phyloP scores from a whole-genome alignment of 2,888 invertebrate genomes.

The Torymus auratus region DNA sequence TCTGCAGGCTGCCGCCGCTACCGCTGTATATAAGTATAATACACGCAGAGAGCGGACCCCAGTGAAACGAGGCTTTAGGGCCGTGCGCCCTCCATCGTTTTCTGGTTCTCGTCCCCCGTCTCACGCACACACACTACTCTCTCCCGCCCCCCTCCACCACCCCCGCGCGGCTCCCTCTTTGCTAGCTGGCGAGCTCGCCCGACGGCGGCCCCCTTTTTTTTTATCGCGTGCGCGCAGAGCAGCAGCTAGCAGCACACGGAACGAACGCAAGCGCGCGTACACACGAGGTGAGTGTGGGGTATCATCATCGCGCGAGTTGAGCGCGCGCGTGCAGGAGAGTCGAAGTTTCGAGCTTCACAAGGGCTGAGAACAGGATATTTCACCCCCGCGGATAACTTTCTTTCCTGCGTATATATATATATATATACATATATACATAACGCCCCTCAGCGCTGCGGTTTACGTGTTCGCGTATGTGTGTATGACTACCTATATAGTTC shows the following conservation, averaged over 20 bases:
- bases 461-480: no score
- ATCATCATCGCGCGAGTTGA: conserved; percentile 5
- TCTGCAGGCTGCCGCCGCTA: no score
- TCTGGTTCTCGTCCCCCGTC: conserved; percentile 16
- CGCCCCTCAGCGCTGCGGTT: no score
- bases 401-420: no score
- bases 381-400: no score
- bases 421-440: no score
- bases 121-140: conserved; percentile 1
- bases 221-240: conserved; percentile 16
- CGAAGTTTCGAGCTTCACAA: no score
- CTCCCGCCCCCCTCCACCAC: conserved; percentile 1
- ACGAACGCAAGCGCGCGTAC: conserved; percentile 3
- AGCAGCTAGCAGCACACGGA: neutral
- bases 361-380: neutral
- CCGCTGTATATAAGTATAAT: neutral
- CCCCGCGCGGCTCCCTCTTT: neutral
- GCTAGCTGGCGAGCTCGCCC: conserved; percentile 5
- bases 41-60: neutral
- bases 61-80: conserved; percentile 54
- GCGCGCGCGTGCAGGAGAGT: neutral
- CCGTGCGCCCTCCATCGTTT: conserved; percentile 54
- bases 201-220: conserved; percentile 44
- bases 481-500: no score
- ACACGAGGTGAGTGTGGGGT: neutral